Conservation (phyloP, 1,140 invertebrate species). For the Acromyrmex charruanus region DNA sequence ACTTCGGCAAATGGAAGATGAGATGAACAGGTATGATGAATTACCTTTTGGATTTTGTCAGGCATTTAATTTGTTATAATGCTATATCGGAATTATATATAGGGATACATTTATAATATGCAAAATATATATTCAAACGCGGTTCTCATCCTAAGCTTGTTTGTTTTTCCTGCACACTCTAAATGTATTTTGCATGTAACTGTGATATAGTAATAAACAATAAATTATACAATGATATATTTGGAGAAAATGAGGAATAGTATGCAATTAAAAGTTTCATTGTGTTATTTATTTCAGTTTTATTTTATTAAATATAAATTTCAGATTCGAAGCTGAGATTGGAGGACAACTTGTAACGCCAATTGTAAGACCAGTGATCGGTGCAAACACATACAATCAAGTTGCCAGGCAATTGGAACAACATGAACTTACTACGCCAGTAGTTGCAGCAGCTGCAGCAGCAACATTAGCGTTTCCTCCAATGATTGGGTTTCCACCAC, state of each 20-base stretch:
- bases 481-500: slow-evolving; percentile 83
- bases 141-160: too few species aligned
- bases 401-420: slow-evolving; percentile 89
- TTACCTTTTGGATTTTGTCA: not conserved
- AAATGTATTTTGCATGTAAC: too few species aligned
- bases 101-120: too few species aligned
- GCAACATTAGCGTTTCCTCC: slow-evolving; percentile 80
- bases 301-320: slow-evolving; percentile 30
- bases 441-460: slow-evolving; percentile 82
- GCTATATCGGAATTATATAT: too few species aligned
- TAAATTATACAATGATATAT: too few species aligned
- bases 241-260: not conserved
- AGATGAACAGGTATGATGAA: slow-evolving; percentile 91
- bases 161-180: too few species aligned
- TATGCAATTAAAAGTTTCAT: not conserved
- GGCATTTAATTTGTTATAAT: not conserved
- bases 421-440: slow-evolving; percentile 84
- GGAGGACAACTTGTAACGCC: slow-evolving; percentile 88
- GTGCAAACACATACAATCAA: slow-evolving; percentile 89
- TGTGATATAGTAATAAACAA: too few species aligned
- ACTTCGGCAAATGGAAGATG: slow-evolving; percentile 92
- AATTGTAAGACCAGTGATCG: slow-evolving; percentile 88
- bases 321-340: slow-evolving; percentile 95
- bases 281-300: not conserved
- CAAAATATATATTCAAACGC: too few species aligned